Evolutionary conservation across 2,113 vertebrate species (phyloP), one percentile per base, ranked within the genome.

Genomic region (Oreochromis aureus): DNA sequence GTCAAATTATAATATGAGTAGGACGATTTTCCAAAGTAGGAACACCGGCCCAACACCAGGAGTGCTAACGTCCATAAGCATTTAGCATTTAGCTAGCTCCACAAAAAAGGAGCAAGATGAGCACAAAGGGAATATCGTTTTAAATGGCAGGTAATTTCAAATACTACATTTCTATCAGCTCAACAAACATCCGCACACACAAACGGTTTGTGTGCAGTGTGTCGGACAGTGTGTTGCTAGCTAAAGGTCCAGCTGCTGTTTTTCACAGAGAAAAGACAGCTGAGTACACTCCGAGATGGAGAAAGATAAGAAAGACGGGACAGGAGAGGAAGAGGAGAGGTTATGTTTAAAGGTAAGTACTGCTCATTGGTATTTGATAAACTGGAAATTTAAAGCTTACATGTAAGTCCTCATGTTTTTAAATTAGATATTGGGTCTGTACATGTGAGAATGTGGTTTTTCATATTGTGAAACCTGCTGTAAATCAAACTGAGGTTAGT

Each of bases 381-480:
- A 5, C 7, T 39, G 1, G 10, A 66, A 39, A 36, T 66, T n/a
- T 66, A n/a, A 66, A 12, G 10, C 61, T 66, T 66, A 39, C 18
- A 12, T 39, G 18, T 12, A 66, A 66, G 61, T n/a, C 6, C 0
- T 66, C 0, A 0, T 66, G 32, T 66, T 66, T 34, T 66, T 66
- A 66, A 66, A 39, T 66, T 39, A 12, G 32, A 7, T 66, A 39
- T 12, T 66, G 0, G 32, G 32, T 39, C 32, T 66, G 61, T 66
- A 12, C 10, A n/a, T 66, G 61, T 0, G 0, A 19, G 0, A 9
- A 19, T 61, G 5, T 34, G 18, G 0, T 66, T 66, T n/a, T 66
- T 66, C 0, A 0, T 66, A 66, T 66, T 66, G 61, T 36, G 32
- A 66, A 66, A 66, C 61, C 32, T 66, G 18, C 32, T 36, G 10